A percentile compares a stretch with the other conserved stretches of the same genome.
phyloP scores from a whole-genome alignment of 2,888 invertebrate species.

The Eurytoma adleriae region DNA sequence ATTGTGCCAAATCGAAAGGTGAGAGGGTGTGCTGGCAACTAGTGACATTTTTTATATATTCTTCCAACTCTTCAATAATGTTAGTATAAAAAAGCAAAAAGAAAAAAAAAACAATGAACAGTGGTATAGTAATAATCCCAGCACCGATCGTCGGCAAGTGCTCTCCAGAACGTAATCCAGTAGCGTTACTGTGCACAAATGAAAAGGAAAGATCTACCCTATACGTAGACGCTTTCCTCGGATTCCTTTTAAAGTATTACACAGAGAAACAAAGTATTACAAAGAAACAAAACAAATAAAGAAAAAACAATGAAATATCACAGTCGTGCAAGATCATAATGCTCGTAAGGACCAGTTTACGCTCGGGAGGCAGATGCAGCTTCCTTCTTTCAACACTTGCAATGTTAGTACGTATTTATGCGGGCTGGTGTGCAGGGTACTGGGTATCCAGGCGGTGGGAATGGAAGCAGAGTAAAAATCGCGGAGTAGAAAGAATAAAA shows the following conservation, averaged over 20 bases:
- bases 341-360: slow-evolving; percentile 4
- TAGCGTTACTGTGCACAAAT: background rate
- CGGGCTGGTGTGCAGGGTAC: slow-evolving; percentile 36
- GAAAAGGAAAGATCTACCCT: slow-evolving; percentile 1
- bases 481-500: background rate
- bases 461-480: slow-evolving; percentile 31
- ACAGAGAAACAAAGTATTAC: slow-evolving; percentile 3
- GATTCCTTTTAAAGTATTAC: slow-evolving; percentile 44
- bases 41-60: slow-evolving; percentile 50
- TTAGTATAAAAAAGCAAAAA: background rate
- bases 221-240: slow-evolving; percentile 35
- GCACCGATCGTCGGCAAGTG: slow-evolving; percentile 3
- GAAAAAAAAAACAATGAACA: background rate
- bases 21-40: slow-evolving; percentile 64
- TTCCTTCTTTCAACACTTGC: slow-evolving; percentile 5
- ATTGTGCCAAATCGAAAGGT: slow-evolving; percentile 73
- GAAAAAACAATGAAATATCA: slow-evolving; percentile 45
- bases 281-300: slow-evolving; percentile 10
- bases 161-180: background rate
- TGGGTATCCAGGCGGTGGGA: slow-evolving; percentile 24
- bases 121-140: slow-evolving; percentile 12
- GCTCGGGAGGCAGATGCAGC: slow-evolving; percentile 28
- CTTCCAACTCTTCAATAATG: slow-evolving; percentile 39
- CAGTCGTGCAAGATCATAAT: slow-evolving; percentile 33
- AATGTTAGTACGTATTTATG: slow-evolving; percentile 36